Percentiles rank a stretch among this genome's conserved stretches.
phyloP scores from a whole-genome alignment of 2,888 invertebrate genomes.

The Stictocephala bisonia region DNA sequence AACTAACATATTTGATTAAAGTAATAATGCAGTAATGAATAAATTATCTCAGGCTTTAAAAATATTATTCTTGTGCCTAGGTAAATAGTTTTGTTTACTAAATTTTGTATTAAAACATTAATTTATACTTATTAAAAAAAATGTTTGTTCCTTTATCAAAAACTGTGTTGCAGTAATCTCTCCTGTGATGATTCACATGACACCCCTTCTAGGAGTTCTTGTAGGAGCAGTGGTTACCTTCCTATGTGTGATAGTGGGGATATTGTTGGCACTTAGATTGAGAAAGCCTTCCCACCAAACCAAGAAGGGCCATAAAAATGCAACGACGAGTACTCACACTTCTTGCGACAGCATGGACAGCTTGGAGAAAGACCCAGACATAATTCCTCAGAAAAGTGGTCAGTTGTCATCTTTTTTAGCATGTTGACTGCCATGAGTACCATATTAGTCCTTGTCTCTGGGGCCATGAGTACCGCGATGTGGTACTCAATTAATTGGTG shows the following conservation, averaged over 20 bases:
- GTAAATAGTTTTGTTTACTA: not conserved
- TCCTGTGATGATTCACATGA: slow-evolving; percentile 63
- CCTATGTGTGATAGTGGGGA: slow-evolving; percentile 63
- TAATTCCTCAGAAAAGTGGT: no score
- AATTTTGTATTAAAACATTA: not conserved
- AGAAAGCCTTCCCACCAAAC: slow-evolving; percentile 8
- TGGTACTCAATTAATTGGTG: no score
- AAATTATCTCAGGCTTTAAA: not conserved
- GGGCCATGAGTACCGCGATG: no score
- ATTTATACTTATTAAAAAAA: not conserved
- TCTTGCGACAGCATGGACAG: slow-evolving; percentile 47
- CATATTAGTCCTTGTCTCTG: no score
- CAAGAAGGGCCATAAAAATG: slow-evolving; percentile 42
- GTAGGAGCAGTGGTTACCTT: slow-evolving; percentile 65
- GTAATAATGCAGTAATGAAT: no score
- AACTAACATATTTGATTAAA: no score
- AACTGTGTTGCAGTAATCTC: slow-evolving; percentile 42
- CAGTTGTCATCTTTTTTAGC: no score
- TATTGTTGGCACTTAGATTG: slow-evolving; percentile 60
- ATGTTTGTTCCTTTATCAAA: not conserved
- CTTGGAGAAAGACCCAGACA: slow-evolving; percentile 53
- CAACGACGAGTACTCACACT: not conserved
- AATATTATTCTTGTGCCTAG: not conserved
- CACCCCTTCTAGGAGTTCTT: slow-evolving; percentile 64
- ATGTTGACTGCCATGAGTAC: no score